Evolutionary conservation across 2,797 vertebrate species (phyloP).

Genomic region (Chelonia mydas): DNA sequence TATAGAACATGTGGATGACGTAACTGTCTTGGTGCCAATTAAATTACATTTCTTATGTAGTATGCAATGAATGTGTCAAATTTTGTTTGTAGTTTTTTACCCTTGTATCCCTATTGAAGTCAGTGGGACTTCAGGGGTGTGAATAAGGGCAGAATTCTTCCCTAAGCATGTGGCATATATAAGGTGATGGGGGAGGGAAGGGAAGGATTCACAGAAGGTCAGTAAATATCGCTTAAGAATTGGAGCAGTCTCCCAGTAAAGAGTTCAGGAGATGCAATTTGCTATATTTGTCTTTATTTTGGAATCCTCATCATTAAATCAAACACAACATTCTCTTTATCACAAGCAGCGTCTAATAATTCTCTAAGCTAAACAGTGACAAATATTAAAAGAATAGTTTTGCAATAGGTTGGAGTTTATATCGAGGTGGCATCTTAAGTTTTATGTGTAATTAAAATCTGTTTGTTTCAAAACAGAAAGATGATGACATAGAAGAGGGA

Average conservation of each 20-base stretch:
- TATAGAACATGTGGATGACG: neutral
- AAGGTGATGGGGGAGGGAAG: neutral
- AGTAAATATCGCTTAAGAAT: neutral
- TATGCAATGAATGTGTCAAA: neutral
- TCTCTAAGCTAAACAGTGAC: neutral
- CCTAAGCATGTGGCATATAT: neutral
- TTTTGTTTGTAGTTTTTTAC: neutral
- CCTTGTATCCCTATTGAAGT: neutral
- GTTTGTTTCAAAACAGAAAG: conserved; percentile 81
- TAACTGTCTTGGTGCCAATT: too few relatives aligned
- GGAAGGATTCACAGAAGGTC: neutral
- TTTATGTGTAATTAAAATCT: neutral
- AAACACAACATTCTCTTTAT: neutral
- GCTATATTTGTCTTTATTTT: neutral
- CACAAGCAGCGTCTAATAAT: neutral
- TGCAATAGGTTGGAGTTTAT: neutral
- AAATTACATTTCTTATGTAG: neutral
- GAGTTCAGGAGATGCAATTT: neutral
- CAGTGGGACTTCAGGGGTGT: neutral
- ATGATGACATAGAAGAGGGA: conserved; percentile 96
- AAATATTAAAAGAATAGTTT: neutral
- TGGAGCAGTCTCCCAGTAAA: neutral
- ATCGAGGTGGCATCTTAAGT: neutral
- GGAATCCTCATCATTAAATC: neutral
- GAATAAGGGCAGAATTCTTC: neutral